phyloP scores from a whole-genome alignment of 2,113 vertebrate species.

The Forbesichthys agassizii region DNA sequence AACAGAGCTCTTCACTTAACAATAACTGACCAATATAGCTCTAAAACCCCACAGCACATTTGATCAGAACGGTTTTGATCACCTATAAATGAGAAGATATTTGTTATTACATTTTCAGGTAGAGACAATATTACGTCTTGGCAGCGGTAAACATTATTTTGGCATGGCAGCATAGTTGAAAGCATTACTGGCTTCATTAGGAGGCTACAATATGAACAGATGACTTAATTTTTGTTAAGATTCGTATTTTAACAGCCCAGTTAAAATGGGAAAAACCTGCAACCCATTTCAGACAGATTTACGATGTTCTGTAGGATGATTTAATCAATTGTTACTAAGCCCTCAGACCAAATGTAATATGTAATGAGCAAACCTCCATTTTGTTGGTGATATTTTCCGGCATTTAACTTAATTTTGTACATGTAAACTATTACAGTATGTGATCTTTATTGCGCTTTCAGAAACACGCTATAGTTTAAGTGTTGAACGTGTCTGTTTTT shows the following conservation, averaged over 20 bases:
- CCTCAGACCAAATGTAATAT: constrained; percentile 44
- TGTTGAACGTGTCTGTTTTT: background rate
- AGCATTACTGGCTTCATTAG: constrained; percentile 24
- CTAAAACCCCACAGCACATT: no score
- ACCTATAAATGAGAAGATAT: background rate
- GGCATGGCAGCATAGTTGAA: constrained; percentile 13
- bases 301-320: constrained; percentile 34
- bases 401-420: constrained; percentile 31
- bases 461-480: background rate
- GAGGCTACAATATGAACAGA: constrained; percentile 36
- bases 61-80: background rate
- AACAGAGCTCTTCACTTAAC: no score
- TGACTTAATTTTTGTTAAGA: constrained; percentile 39
- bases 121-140: background rate
- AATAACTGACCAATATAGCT: no score
- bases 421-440: constrained; percentile 11
- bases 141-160: constrained; percentile 39
- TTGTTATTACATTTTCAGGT: background rate
- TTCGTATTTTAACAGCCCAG: constrained; percentile 23
- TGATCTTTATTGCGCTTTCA: background rate
- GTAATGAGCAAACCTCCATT: no score
- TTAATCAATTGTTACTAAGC: constrained; percentile 62
- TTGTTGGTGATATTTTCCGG: background rate
- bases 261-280: constrained; percentile 47
- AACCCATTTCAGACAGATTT: constrained; percentile 51